Conservation (phyloP, 2,113 vertebrate genomes). For the Gymnocephalus cernua region DNA sequence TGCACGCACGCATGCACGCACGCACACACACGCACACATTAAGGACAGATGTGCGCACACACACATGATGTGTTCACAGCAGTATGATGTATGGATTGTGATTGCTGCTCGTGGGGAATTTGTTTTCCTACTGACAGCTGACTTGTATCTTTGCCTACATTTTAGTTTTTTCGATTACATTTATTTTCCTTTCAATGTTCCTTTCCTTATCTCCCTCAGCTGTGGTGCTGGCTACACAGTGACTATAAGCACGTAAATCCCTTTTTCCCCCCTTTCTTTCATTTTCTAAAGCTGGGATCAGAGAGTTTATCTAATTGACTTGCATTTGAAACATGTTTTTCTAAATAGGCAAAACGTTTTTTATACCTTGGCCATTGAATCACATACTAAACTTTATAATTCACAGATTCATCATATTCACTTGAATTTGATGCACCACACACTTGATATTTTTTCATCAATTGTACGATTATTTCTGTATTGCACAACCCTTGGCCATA, state of each 20-base stretch:
- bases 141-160: conserved; percentile 58
- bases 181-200: conserved; percentile 46
- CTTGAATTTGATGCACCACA: conserved; percentile 31
- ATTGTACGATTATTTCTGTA: conserved; percentile 69
- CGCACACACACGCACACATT: conserved; percentile 19
- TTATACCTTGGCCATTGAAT: background rate
- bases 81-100: conserved; percentile 71
- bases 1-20: conserved; percentile 12
- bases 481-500: conserved; percentile 46
- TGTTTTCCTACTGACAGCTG: conserved; percentile 63
- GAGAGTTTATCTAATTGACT: conserved; percentile 45
- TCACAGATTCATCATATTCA: conserved; percentile 50
- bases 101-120: conserved; percentile 69
- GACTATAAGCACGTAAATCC: conserved; percentile 32
- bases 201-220: conserved; percentile 47
- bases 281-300: conserved; percentile 40
- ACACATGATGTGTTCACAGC: conserved; percentile 21
- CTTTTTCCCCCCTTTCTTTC: conserved; percentile 28
- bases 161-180: conserved; percentile 60
- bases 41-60: conserved; percentile 12
- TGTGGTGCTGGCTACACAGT: background rate
- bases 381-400: conserved; percentile 23
- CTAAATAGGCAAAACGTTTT: conserved; percentile 11
- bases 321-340: conserved; percentile 31
- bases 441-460: conserved; percentile 58